These are phyloP conservation scores for Eleutherodactylus coqui DNA, from an alignment of 2,797 vertebrate species.

Conservation along the genomic window DNA sequence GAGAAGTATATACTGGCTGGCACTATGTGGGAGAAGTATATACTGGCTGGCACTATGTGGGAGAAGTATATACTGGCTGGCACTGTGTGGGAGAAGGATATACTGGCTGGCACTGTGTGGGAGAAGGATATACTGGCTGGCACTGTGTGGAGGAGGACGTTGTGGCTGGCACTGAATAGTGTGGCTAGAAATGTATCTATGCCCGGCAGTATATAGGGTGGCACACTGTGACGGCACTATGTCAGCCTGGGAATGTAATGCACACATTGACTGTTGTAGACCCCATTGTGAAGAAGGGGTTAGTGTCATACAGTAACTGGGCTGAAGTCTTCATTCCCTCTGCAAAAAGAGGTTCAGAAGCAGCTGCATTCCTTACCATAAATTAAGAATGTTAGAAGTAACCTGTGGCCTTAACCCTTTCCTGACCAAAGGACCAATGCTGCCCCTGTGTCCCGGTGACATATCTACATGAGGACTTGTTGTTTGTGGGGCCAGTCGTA, in stretches of 20 bases:
- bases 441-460: too few species aligned
- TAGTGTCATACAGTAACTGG: neutral
- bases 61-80: neutral
- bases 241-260: neutral
- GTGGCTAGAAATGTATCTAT: too few species aligned
- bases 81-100: neutral
- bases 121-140: neutral
- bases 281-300: neutral
- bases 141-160: neutral
- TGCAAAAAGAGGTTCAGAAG: neutral
- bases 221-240: neutral
- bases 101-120: neutral
- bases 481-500: too few species aligned
- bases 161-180: neutral
- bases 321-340: neutral
- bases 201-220: too few species aligned
- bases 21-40: neutral
- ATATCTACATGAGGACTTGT: too few species aligned
- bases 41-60: neutral
- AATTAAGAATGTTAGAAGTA: neutral
- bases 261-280: neutral
- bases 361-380: neutral
- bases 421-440: too few species aligned
- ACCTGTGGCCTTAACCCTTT: neutral
- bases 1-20: neutral